Evolutionary conservation across 2,113 vertebrate species (phyloP), one percentile per base, ranked within the genome.

Genomic region (Microcebus griseorufus): DNA sequence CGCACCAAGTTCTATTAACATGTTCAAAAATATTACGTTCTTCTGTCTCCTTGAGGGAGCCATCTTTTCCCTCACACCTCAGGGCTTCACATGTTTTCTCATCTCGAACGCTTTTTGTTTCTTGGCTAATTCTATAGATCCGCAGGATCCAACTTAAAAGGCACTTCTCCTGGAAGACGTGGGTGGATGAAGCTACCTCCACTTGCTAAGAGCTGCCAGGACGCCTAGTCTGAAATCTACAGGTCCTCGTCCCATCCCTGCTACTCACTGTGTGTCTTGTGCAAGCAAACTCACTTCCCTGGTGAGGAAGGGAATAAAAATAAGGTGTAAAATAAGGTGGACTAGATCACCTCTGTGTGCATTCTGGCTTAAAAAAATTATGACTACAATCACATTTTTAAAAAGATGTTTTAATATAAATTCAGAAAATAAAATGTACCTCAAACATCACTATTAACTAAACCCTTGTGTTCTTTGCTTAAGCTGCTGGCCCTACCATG

Each of bases 401-500:
- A 42, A 83, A 39, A 88, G 88, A 81, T 51, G 53, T 69, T 65
- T n/a, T 76, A 53, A 80, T 17, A 7, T 73, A 64, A 55, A 42
- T 89, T 90, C 32, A 25, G 53, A 95, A 90, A 89, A 42, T 29
- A 72, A 79, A 64, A 80, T 10, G 16, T 65, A 16, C 29, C 25
- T 14, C 53, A 93, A 80, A 82, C 45, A 81, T 58, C 69, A 45
- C 22, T 34, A 8, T 32, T 39, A 73, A 55, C 60, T n/a, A 39
- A 81, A 85, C 14, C 51, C 45, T 73, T 29, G 2, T 6, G 11
- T 70, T 23, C 64, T 84, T 84, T 37, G 45, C 45, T 93, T 89
- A n/a, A 9, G 17, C 13, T 72, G 27, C 13, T 32, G 2, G 18
- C 5, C 39, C 27, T 20, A 0, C 5, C 4, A 0, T 9, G 27